Evolutionary conservation across 2,888 invertebrate species (phyloP).

Genomic region (Teleogryllus oceanicus): DNA sequence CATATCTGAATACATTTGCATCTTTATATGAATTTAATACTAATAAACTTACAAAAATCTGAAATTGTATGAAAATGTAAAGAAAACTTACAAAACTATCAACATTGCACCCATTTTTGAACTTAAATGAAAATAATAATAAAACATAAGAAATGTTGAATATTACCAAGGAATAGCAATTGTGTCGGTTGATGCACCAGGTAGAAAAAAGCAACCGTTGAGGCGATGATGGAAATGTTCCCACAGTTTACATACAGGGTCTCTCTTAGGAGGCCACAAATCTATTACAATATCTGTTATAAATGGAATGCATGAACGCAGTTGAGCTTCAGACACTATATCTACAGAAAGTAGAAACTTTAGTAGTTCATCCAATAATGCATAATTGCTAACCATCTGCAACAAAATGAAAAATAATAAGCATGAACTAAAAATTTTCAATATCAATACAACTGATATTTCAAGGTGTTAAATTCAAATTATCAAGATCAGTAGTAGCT

Average conservation of each 20-base stretch:
- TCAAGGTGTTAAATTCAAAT: too few species aligned
- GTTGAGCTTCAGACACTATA: conserved; percentile 49
- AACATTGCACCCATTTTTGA: too few species aligned
- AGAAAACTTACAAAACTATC: too few species aligned
- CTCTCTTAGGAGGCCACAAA: conserved; percentile 52
- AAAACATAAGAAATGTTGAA: too few species aligned
- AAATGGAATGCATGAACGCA: conserved; percentile 50
- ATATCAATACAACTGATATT: too few species aligned
- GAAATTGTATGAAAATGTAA: too few species aligned
- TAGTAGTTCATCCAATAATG: conserved; percentile 50
- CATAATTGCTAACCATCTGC: conserved; percentile 46
- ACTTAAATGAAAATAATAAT: too few species aligned
- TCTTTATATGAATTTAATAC: too few species aligned
- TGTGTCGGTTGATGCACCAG: conserved; percentile 51
- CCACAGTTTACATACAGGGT: conserved; percentile 54
- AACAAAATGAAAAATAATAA: conserved; percentile 25
- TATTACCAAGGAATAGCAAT: conserved; percentile 46
- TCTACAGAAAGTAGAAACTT: conserved; percentile 50
- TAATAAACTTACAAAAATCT: too few species aligned
- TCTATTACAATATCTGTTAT: conserved; percentile 49
- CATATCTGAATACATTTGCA: too few species aligned
- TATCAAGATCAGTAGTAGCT: too few species aligned
- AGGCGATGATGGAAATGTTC: conserved; percentile 58
- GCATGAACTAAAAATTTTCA: too few species aligned
- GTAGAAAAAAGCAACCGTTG: conserved; percentile 53